Percentiles rank a stretch among this genome's conserved stretches.
phyloP scores from a whole-genome alignment of 2,797 vertebrate genomes.

The Arctocebus calabarensis region DNA sequence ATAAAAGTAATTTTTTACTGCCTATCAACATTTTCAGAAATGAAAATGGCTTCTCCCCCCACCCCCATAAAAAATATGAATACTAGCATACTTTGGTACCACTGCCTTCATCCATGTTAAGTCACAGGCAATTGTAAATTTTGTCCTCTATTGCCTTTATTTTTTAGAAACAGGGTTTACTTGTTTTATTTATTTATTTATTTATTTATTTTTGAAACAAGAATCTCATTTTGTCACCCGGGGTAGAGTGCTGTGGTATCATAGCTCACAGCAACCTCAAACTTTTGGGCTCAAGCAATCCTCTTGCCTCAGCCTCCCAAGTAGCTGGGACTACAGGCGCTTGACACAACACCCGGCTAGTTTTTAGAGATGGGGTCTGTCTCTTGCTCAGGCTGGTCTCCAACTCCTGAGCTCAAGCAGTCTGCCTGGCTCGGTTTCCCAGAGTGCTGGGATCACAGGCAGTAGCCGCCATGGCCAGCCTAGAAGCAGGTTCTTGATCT shows the following conservation, averaged over 20 bases:
- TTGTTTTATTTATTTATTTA: background rate
- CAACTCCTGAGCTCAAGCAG: no score
- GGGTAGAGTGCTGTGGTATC: no score
- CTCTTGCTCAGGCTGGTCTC: no score
- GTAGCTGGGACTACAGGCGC: no score
- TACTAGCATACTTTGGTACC: background rate
- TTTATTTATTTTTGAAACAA: background rate
- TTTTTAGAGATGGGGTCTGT: no score
- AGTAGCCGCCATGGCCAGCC: no score
- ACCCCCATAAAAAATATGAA: background rate
- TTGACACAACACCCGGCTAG: no score
- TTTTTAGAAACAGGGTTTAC: background rate
- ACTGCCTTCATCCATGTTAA: background rate
- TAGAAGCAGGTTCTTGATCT: background rate
- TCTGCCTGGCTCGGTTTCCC: no score
- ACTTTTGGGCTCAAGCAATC: no score
- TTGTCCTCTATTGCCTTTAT: constrained; percentile 32
- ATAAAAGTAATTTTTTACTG: constrained; percentile 19
- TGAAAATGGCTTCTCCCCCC: background rate
- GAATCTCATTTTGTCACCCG: background rate
- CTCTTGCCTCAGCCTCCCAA: no score
- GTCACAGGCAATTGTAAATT: constrained; percentile 3
- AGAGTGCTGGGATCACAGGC: no score
- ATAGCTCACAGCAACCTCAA: no score
- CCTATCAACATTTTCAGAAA: background rate